These are phyloP conservation scores for Chrysopilus asiliformis DNA, from an alignment of 2,888 invertebrate species.

Conservation along the genomic window DNA sequence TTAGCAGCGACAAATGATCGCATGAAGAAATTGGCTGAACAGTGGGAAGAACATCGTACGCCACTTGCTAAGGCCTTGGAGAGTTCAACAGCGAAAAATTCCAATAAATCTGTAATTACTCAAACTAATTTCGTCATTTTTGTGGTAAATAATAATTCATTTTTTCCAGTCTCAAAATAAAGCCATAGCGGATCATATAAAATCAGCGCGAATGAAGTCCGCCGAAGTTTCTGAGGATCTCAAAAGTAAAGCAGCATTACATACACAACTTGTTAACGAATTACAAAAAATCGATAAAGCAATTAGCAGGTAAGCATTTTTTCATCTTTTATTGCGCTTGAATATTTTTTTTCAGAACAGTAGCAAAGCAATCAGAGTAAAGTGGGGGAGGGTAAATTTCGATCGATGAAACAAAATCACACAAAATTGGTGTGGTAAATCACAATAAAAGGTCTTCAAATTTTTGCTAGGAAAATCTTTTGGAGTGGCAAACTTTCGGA, in stretches of 20 bases:
- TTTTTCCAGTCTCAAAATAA: conserved; percentile 10
- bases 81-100: conserved; percentile 29
- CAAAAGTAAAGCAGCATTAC: conserved; percentile 33
- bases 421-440: no score
- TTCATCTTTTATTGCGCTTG: not conserved
- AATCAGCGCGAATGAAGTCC: conserved; percentile 21
- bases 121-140: conserved; percentile 5
- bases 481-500: no score
- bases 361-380: no score
- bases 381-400: no score
- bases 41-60: conserved; percentile 59
- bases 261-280: conserved; percentile 35
- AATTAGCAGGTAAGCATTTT: conserved; percentile 34
- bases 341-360: no score
- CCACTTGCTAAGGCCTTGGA: conserved; percentile 46
- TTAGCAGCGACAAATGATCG: conserved; percentile 49
- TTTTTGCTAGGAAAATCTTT: no score
- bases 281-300: conserved; percentile 43
- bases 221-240: conserved; percentile 33
- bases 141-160: not conserved
- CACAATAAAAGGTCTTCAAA: no score
- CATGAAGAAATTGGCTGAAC: conserved; percentile 47
- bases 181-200: conserved; percentile 16
- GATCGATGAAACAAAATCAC: no score
- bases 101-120: conserved; percentile 22